Conservation (phyloP, 2,888 invertebrate species). For the Ptychoptera albimana region DNA sequence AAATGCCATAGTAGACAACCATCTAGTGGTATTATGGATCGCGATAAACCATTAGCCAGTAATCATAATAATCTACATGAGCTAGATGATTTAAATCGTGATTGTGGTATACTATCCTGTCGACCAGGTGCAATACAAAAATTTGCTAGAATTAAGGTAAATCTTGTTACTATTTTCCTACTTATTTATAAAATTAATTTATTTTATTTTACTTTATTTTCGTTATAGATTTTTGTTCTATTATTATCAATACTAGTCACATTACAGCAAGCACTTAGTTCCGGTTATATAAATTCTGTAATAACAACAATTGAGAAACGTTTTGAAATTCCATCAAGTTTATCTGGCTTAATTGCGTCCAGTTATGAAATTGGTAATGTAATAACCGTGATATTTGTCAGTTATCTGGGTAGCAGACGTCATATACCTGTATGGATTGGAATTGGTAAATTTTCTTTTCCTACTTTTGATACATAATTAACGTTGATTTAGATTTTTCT, state of each 20-base stretch:
- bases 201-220: background rate
- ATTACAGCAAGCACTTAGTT: constrained; percentile 77
- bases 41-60: constrained; percentile 25
- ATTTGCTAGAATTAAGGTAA: constrained; percentile 78
- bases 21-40: constrained; percentile 55
- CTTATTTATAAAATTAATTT: background rate
- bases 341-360: constrained; percentile 83
- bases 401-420: constrained; percentile 80
- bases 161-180: constrained; percentile 10
- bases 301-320: constrained; percentile 95
- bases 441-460: constrained; percentile 44
- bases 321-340: constrained; percentile 83
- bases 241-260: constrained; percentile 80
- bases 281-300: constrained; percentile 86
- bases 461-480: too few species aligned
- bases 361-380: constrained; percentile 93
- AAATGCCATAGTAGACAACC: constrained; percentile 74
- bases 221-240: constrained; percentile 72
- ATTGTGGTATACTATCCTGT: constrained; percentile 78
- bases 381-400: constrained; percentile 89
- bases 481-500: too few species aligned
- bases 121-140: constrained; percentile 72
- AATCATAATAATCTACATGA: constrained; percentile 28
- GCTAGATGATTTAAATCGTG: constrained; percentile 49
- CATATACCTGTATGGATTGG: constrained; percentile 94